phyloP scores from a whole-genome alignment of 2,113 vertebrate species.

The Cranoglanis bouderius region DNA sequence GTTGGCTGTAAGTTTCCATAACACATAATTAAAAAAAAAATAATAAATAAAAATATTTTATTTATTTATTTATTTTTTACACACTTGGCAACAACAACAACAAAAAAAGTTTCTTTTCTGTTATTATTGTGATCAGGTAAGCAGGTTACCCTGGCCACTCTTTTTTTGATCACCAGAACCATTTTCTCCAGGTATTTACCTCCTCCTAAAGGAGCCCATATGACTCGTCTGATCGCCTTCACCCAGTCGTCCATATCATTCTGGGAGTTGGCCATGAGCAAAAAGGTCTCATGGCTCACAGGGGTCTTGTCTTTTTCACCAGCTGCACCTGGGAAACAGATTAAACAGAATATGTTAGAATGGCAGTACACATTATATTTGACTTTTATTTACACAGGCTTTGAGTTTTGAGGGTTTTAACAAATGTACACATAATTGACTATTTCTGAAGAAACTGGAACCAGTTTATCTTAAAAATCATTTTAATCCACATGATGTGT shows the following conservation, averaged over 20 bases:
- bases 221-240: conserved; percentile 91
- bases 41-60: too few relatives aligned
- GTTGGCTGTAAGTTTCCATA: background rate
- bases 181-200: conserved; percentile 69
- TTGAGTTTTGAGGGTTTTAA: background rate
- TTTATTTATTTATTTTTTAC: too few relatives aligned
- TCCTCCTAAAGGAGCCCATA: conserved; percentile 94
- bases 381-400: background rate
- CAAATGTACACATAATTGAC: background rate
- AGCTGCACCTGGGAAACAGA: conserved; percentile 73
- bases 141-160: too few relatives aligned
- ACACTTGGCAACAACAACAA: too few relatives aligned
- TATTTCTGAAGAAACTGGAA: too few relatives aligned
- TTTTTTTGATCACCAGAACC: background rate
- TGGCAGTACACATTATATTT: background rate
- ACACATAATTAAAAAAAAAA: too few relatives aligned
- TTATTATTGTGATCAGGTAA: background rate
- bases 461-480: background rate
- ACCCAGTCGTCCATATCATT: conserved; percentile 96
- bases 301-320: conserved; percentile 82
- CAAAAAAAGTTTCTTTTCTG: too few relatives aligned
- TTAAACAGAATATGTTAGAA: background rate
- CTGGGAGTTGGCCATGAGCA: conserved; percentile 95
- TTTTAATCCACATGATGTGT: background rate
- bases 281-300: conserved; percentile 87